Evolutionary conservation across 2,888 invertebrate genomes (phyloP).

Genomic region (Stramonita haemastoma): DNA sequence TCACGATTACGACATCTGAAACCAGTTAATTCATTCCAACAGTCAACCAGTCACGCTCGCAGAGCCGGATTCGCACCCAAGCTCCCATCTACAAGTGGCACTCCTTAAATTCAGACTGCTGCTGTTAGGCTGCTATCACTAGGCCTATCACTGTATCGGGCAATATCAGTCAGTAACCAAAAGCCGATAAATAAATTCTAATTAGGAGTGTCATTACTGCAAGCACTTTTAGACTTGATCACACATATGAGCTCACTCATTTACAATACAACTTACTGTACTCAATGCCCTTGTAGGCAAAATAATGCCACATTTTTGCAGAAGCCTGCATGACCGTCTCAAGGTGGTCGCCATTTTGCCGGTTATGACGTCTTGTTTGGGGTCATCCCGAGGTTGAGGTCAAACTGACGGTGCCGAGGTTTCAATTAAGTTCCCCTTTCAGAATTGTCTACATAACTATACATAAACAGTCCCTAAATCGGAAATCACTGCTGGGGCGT

Average conservation of each 20-base stretch:
- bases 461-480: no score
- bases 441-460: neutral
- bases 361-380: slow-evolving; percentile 33
- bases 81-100: no score
- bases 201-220: neutral
- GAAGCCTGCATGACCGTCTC: slow-evolving; percentile 27
- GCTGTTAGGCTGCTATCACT: no score
- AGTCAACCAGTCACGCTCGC: no score
- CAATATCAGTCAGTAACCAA: no score
- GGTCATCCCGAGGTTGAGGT: neutral
- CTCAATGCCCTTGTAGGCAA: neutral
- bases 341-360: slow-evolving; percentile 45
- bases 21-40: no score
- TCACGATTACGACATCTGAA: no score
- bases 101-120: no score
- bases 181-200: no score
- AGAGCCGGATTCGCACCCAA: no score
- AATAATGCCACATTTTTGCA: neutral
- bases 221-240: neutral
- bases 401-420: neutral
- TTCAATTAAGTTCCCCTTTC: neutral
- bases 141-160: no score
- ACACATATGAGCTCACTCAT: neutral
- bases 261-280: neutral
- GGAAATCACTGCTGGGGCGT: no score